These are phyloP conservation scores for Netelia virgata DNA, from an alignment of 2,888 invertebrate genomes.

Conservation along the genomic window DNA sequence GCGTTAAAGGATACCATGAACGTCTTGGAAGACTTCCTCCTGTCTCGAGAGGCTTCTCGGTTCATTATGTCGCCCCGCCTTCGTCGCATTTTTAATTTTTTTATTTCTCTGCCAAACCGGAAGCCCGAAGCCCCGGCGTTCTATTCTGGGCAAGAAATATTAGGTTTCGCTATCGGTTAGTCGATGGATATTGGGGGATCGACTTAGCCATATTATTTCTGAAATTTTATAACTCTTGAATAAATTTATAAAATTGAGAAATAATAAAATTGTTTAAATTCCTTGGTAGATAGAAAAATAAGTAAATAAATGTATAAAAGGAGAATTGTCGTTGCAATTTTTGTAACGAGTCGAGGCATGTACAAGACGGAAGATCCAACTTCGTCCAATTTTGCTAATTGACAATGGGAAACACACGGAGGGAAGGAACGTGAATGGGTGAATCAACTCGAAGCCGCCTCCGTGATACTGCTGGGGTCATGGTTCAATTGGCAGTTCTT, in stretches of 20 bases:
- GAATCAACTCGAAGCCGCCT: constrained; percentile 78
- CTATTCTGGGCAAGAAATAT: constrained; percentile 57
- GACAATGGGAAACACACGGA: constrained; percentile 70
- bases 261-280: too few relatives aligned
- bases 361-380: constrained; percentile 68
- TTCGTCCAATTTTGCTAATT: constrained; percentile 71
- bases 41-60: constrained; percentile 37
- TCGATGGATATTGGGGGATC: not conserved
- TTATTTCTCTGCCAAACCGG: constrained; percentile 42
- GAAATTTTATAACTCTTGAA: too few relatives aligned
- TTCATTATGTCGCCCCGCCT: not conserved
- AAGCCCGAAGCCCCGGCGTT: constrained; percentile 55
- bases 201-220: not conserved
- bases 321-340: constrained; percentile 63
- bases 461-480: constrained; percentile 78
- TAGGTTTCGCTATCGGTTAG: not conserved
- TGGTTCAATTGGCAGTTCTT: constrained; percentile 82
- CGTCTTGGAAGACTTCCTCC: constrained; percentile 25
- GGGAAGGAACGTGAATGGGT: constrained; percentile 75
- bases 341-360: constrained; percentile 63
- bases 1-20: constrained; percentile 25
- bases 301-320: not conserved
- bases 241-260: too few relatives aligned
- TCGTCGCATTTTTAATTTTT: constrained; percentile 21
- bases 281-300: not conserved